These are phyloP conservation scores for Cataglyphis cursor DNA, from an alignment of 2,888 invertebrate species.

Conservation along the genomic window DNA sequence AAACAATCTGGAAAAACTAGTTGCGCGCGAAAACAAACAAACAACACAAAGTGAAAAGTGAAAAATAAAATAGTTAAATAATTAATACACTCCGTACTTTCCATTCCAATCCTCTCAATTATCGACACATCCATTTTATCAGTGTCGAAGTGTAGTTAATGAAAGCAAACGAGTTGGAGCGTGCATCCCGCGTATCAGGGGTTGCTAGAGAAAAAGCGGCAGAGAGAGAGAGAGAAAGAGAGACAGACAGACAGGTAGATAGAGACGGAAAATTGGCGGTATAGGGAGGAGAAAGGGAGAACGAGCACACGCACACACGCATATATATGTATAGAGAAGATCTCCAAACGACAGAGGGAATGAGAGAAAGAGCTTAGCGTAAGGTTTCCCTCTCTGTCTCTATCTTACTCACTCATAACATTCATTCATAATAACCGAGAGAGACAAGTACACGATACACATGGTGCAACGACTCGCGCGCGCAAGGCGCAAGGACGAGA, in stretches of 20 bases:
- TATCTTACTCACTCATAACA: neutral
- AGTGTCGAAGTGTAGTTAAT: constrained; percentile 50
- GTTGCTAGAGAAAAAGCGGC: neutral
- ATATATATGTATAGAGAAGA: neutral
- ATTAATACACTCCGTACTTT: constrained; percentile 45
- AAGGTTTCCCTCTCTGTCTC: neutral
- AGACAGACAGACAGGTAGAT: neutral
- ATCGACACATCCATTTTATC: constrained; percentile 44
- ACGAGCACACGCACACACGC: neutral
- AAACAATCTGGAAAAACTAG: constrained; percentile 29
- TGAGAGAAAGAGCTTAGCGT: neutral
- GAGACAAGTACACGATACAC: neutral
- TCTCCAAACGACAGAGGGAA: constrained; percentile 2
- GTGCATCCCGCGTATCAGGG: constrained; percentile 29
- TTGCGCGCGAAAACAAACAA: constrained; percentile 16
- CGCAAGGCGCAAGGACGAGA: constrained; percentile 11
- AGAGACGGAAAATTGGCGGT: neutral
- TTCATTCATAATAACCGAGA: neutral
- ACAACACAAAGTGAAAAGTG: neutral
- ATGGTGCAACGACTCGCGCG: constrained; percentile 10
- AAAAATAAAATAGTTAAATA: constrained; percentile 35
- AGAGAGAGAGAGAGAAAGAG: neutral
- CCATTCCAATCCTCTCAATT: constrained; percentile 27
- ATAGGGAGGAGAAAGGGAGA: neutral
- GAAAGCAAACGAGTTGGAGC: constrained; percentile 43